These are phyloP conservation scores for Lynx canadensis DNA, from an alignment of 2,113 vertebrate genomes.

Conservation along the genomic window DNA sequence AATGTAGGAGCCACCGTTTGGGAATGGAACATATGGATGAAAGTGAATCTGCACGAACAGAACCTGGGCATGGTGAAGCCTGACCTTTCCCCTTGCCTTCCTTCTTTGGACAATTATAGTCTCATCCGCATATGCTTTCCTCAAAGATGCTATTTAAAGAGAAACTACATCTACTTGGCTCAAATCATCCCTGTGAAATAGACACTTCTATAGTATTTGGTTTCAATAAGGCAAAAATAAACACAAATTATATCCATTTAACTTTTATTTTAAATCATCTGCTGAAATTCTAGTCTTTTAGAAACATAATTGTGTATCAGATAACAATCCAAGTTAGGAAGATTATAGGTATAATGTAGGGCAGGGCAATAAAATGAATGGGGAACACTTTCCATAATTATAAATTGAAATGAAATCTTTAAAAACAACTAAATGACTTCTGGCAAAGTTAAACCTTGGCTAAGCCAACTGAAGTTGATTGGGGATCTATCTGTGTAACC, in stretches of 20 bases:
- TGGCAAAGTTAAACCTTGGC: slow-evolving; percentile 42
- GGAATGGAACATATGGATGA: background rate
- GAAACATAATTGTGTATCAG: slow-evolving; percentile 75
- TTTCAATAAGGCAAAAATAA: slow-evolving; percentile 79
- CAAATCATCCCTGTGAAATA: slow-evolving; percentile 64
- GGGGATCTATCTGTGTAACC: background rate
- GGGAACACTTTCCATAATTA: slow-evolving; percentile 70
- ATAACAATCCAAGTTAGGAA: slow-evolving; percentile 73
- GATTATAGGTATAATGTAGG: slow-evolving; percentile 76
- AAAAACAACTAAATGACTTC: slow-evolving; percentile 65
- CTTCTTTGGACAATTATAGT: slow-evolving; percentile 23
- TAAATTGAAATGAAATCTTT: slow-evolving; percentile 65
- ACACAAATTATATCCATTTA: slow-evolving; percentile 78
- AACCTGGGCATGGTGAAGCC: background rate
- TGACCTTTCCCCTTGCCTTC: background rate
- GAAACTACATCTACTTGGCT: slow-evolving; percentile 62
- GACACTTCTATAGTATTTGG: slow-evolving; percentile 69
- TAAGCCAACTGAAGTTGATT: background rate
- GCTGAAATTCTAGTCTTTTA: slow-evolving; percentile 69
- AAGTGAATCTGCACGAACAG: background rate
- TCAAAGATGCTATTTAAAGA: slow-evolving; percentile 68
- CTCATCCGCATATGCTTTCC: slow-evolving; percentile 2
- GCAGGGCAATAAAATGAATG: slow-evolving; percentile 69
- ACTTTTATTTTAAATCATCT: slow-evolving; percentile 76
- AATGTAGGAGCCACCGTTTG: background rate